Base-by-base conservation (phyloP, 2,888 invertebrate genomes). In the Lamproptera curius region DNA sequence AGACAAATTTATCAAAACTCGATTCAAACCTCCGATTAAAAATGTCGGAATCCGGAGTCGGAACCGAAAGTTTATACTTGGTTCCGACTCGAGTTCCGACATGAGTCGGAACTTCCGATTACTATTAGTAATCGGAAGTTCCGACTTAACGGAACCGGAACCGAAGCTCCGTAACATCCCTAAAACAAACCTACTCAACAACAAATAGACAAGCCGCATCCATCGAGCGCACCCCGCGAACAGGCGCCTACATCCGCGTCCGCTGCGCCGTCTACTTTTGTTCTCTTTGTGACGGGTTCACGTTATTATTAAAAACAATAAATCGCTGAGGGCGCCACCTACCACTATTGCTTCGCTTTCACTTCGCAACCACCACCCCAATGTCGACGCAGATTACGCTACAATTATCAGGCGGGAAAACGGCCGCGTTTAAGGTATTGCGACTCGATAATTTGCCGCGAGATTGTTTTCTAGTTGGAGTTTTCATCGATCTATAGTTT, bases 291-390 rank as follows among this genome's bases (percentile, higher is more conserved):
- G 80, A 80, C 78, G 73, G 73, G 70, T 76, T 80, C 84, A 78
- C 84, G 84, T 84, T 86, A 87, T 88, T 88, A 88, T 87, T 88
- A 86, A 87, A 87, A 87, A 86, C 87, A 86, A 88, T 87, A 88
- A 88, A 87, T 88, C 84, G 85, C 82, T 73, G 82, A 78, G 81
- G 76, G 80, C 80, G 75, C 80, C 76, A 82, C 79, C 80, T 81
- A 81, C 80, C 76, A 82, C 83, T 83, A 84, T 82, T 79, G 81
- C 81, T 76, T 72, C 71, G 77, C 76, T 83, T 81, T 82, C 79
- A 80, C 78, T 80, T 77, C 75, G 69, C 73, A 68, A 66, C 63
- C 61, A 64, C 62, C 62, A 59, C 58, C 50, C 55, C 54, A 58
- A 54, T 53, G 48, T 43, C 57, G 6, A 20, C 20, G 4, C 20